Evolutionary conservation across 2,888 invertebrate genomes (phyloP), one percentile per base, ranked within the genome.

Genomic region (Sicus ferrugineus): DNA sequence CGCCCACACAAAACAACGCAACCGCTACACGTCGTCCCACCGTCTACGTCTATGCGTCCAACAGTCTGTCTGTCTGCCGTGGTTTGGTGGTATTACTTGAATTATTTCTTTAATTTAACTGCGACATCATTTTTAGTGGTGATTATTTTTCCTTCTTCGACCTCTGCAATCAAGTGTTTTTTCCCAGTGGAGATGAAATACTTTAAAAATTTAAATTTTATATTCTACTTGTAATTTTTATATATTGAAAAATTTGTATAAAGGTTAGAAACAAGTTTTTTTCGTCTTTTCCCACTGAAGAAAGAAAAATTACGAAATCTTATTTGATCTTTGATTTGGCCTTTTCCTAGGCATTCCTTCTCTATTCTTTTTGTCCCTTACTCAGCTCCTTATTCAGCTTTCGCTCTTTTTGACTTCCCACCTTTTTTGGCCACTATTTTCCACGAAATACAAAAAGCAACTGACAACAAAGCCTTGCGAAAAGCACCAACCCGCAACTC

Each of bases 371-470:
- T 21, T 50, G 48, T 56, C 26, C 26, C n/a, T 26, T 67, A 14
- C 28, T 38, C 30, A 28, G 11, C 30, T 9, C 54, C 61, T 66
- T 58, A 19, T 26, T 38, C 31, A 54, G 50, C 46, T 56, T 26
- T 19, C 63, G 11, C 19, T 9, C 6, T 62, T 7, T 58, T 56
- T 61, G 19, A 30, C 26, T 31, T 62, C n/a, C 28, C 4, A 46
- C 5, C 30, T 5, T 62, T 21, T 61, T 52, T 50, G 16, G 67
- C 68, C 42, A 67, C 67, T 69, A 58, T 64, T 65, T 63, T 73
- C 72, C 69, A 72, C 70, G 42, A 73, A 70, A 73, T 71, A 67
- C 69, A 64, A 73, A 72, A 64, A 63, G 63, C 69, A 69, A 74
- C 72, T 73, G 69, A 21, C 11, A 66, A 46, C 31, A 67, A 19